Percentiles rank a stretch among this genome's conserved stretches.
Conservation (phyloP, 2,888 invertebrate species). For the Oxycera nigricornis region DNA sequence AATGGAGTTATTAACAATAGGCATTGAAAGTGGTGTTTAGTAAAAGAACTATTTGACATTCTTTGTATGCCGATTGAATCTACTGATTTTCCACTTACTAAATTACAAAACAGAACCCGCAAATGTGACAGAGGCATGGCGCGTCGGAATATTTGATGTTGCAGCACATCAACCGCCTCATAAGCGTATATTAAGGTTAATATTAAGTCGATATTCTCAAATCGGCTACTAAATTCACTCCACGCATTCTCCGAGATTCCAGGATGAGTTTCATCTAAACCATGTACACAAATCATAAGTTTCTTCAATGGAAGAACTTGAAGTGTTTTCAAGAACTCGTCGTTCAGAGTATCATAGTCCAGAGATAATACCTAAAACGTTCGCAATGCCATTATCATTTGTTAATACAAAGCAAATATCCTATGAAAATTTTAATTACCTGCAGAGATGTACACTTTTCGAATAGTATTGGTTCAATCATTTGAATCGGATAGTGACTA, state of each 20-base stretch:
- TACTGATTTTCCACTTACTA: constrained; percentile 63
- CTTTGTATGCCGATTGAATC: too few relatives aligned
- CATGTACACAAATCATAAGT: constrained; percentile 74
- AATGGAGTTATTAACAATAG: background rate
- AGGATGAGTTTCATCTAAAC: constrained; percentile 69
- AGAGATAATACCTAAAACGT: constrained; percentile 58
- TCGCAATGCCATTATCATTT: too few relatives aligned
- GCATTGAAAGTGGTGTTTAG: too few relatives aligned
- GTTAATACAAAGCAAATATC: background rate
- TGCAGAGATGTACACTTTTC: constrained; percentile 68
- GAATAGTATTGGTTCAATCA: constrained; percentile 65
- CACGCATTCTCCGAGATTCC: constrained; percentile 71
- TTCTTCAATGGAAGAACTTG: constrained; percentile 64
- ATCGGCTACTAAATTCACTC: constrained; percentile 64
- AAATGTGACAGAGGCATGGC: constrained; percentile 77
- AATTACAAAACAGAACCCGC: constrained; percentile 76
- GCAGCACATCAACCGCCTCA: constrained; percentile 69
- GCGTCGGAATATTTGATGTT: constrained; percentile 69
- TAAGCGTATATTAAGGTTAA: constrained; percentile 69
- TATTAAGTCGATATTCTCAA: constrained; percentile 57
- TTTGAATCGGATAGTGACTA: constrained; percentile 68
- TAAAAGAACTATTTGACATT: too few relatives aligned
- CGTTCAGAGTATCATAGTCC: constrained; percentile 60
- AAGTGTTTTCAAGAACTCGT: constrained; percentile 58
- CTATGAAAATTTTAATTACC: constrained; percentile 54